Evolutionary conservation across 2,888 invertebrate genomes (phyloP), one percentile per base, ranked within the genome.

Genomic region (Aspidapion aeneum): DNA sequence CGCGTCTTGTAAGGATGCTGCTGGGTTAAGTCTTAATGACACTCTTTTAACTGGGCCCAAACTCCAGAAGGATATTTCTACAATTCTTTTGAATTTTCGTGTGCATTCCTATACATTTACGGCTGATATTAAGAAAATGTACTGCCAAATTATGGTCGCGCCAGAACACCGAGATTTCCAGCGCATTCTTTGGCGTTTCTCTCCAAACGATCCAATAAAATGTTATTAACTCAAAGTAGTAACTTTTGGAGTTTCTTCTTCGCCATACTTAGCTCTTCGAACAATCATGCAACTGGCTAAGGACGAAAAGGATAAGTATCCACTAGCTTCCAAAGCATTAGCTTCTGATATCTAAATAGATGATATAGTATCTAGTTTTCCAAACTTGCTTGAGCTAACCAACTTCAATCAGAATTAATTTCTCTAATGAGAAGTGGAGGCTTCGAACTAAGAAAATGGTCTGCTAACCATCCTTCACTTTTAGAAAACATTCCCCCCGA

Each of bases 1-100:
- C 60, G 68, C 63, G 9, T 71, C 70, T 7, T 51, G 65, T 1
- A 56, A 55, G 21, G 59, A 64, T 21, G 20, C 57, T 12, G 56
- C 18, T 18, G 65, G 65, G 1, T 2, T 55, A 5, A 68, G 66
- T 1, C 57, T 72, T 18, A 62, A 59, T 54, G 50, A 54, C 35
- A 50, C 52, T 58, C 20, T 62, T 1, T 52, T 60, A 21, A 17
- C 54, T 35, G 62, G 62, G 9, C 51, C 35, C 19, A 52, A 62
- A 59, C 20, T 59, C n/a, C 58, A 62, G 19, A 35, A 51, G 3
- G 58, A 62, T 9, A 62, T 59, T 21, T 20, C 58, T 5, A 9
- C 20, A n/a, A 58, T 62, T 7, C 48, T 62, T 35, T 21, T 62
- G 16, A 62, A 52, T n/a, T 62, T 60, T 18, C 22, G 58, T 12